Base-by-base conservation (phyloP, 2,113 vertebrate species). In the Fukomys damarensis region DNA sequence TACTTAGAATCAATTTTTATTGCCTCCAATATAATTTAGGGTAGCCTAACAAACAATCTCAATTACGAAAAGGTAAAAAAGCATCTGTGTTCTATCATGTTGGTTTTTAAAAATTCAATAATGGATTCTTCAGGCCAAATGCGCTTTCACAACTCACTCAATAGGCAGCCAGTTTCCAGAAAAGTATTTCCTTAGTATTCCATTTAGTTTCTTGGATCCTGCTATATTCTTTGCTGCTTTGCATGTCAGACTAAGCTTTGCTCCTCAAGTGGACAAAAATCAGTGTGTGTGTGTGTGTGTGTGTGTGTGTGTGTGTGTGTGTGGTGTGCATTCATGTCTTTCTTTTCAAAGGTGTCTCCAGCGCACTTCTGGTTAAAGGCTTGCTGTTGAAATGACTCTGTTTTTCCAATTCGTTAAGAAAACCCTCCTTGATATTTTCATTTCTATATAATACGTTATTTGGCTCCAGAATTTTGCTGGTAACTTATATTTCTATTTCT, bases 1-100 rank as follows among this genome's bases (percentile, higher is more conserved):
- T 63, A 82, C 59, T 96, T 93, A 77, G 58, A 96, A 85, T 96
- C 86, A 88, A 87, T 76, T 95, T 96, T 94, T 95, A 97, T 95
- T 93, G 72, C 59, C 59, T 89, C 49, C 7, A 30, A 82, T 93
- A 89, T 95, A 96, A 95, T 89, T 96, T 93, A 91, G 65, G 72
- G 26, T 94, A 86, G 32, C 70, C 3, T 94, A 95, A 92, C 38
- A 94, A 93, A 76, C 85, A 96, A 93, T 82, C 79, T 96, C 95
- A 96, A 65, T 82, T 97, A 86, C 12, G 66, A 89, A 93, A 84
- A 81, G 30, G 77, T 88, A 77, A 77, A 85, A 92, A 96, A 87
- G 41, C 41, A 95, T 58, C 41, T 87, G n/a, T n/a, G 11, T 85
- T 93, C 87, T 88, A 93, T 28, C 9, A 35, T 52, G 35, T 72